Base-by-base conservation (phyloP, 2,113 vertebrate genomes). In the Acinonyx jubatus region DNA sequence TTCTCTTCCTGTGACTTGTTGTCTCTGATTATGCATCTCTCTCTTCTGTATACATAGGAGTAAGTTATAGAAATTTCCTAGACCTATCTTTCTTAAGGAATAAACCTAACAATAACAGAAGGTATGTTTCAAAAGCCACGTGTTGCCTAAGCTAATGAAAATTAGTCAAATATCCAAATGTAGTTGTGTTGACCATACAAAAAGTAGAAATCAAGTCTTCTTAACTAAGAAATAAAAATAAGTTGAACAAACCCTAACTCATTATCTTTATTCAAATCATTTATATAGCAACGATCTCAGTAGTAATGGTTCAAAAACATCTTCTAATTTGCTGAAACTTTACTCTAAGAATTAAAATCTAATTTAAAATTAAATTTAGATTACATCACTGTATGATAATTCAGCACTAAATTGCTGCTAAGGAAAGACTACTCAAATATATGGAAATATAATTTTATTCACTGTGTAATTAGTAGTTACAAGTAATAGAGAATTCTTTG, bases 211-310 rank as follows among this genome's bases (percentile, higher is more conserved):
- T 91, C 89, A 92, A 95, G 85, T 85, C 96, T 92, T 87, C 91
- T 97, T 97, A 88, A 97, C 38, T 96, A 68, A 92, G 86, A 97
- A 97, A 92, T 38, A 95, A 91, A 66, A 21, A 61, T 23, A 61
- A 61, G 57, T 63, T 92, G 90, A 98, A 97, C 96, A 1, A 3
- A 4, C 31, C 25, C 78, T 55, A 66, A 38, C 36, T 88, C 93
- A 97, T 97, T 97, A 36, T 57, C 65, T 96, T 89, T 81, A 96
- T 97, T 98, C 96, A 79, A 69, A 87, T 79, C 52, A 80, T 2
- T 97, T 97, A 50, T 13, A 69, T 38, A 96, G 81, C 68, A 98
- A 98, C 98, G 97, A 96, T 93, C 76, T 65, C 93, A 92, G 29
- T 31, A 95, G 33, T 96, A 82, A 74, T 68, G 96, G 83, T 91